Evolutionary conservation across 2,888 invertebrate genomes (phyloP), one percentile per base, ranked within the genome.

Genomic region (Apodemia zela): DNA sequence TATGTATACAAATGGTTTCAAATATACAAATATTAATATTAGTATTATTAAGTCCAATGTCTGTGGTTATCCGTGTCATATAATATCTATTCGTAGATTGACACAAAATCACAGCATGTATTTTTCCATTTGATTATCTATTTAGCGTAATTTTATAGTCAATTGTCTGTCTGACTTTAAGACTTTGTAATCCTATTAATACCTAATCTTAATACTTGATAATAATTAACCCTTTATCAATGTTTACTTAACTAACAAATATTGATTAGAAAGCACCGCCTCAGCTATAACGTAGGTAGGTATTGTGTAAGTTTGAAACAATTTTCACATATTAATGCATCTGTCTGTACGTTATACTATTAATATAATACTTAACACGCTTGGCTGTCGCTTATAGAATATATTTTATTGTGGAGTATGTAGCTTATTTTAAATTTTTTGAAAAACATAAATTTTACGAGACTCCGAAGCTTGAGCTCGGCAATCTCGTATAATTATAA

Each of bases 391-490:
- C 51, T 21, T n/a, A n/a, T 59, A 59, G 13, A 38, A 21, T 42
- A 13, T 42, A 58, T 58, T 57, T 42, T 21, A 29, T 15, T 38
- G 47, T 33, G 35, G 38, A 35, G 35, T n/a, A 33, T 57, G 33
- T 17, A 47, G 15, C 4, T 15, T 42, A 15, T 42, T 42, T 5
- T 59, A 13, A 29, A 62, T 42, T 38, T 21, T n/a, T 64, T 65
- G 58, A 62, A 59, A 65, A 65, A 70, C 65, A 68, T 73, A 70
- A 71, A 69, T 68, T 71, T 73, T 71, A 63, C 62, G 76, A 77
- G 80, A 77, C 72, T 62, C 65, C 67, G 78, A 79, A 76, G 38
- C 38, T 38, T 70, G 79, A 82, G 81, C 80, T n/a, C 80, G 78
- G 77, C 82, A 70, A 69, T 77, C 78, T 79, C 77, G 67, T 60